Evolutionary conservation across 1,140 invertebrate species (phyloP).

Genomic region (Drosophila ercepeae): DNA sequence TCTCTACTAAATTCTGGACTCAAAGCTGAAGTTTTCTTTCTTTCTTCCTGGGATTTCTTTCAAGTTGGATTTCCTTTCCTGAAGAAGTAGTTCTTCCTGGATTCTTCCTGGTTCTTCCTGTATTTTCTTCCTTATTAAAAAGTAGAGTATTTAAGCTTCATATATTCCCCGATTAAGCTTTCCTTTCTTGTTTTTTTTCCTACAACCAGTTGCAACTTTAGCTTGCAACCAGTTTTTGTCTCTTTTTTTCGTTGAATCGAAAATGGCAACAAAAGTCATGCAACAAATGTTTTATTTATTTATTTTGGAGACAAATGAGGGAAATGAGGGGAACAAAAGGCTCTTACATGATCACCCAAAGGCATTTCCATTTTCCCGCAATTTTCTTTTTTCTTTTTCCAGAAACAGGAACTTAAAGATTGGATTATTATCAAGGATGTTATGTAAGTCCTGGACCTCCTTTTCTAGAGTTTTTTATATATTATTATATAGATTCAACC

Average conservation of each 20-base stretch:
- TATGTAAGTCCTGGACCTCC: no score
- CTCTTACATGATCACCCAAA: conserved; percentile 1
- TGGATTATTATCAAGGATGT: no score
- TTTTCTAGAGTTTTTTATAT: no score
- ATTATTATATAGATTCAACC: no score
- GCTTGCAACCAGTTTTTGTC: conserved; percentile 33
- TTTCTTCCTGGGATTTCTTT: no score
- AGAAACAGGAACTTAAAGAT: neutral
- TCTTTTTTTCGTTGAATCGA: conserved; percentile 9
- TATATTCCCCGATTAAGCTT: conserved; percentile 8
- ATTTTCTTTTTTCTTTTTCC: neutral
- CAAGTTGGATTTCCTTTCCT: no score
- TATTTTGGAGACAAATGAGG: neutral
- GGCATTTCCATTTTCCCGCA: neutral
- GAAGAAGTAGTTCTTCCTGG: no score
- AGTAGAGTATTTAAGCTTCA: neutral
- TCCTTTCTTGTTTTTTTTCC: conserved; percentile 40
- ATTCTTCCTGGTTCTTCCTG: no score
- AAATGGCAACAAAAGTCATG: conserved; percentile 4
- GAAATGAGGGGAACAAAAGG: neutral
- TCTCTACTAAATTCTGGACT: no score
- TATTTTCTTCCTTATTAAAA: no score
- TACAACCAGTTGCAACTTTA: conserved; percentile 45
- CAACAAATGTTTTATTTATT: neutral
- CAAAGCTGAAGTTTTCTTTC: no score